Conservation (phyloP, 2,888 invertebrate species). For the Acanthosepion esculentum region DNA sequence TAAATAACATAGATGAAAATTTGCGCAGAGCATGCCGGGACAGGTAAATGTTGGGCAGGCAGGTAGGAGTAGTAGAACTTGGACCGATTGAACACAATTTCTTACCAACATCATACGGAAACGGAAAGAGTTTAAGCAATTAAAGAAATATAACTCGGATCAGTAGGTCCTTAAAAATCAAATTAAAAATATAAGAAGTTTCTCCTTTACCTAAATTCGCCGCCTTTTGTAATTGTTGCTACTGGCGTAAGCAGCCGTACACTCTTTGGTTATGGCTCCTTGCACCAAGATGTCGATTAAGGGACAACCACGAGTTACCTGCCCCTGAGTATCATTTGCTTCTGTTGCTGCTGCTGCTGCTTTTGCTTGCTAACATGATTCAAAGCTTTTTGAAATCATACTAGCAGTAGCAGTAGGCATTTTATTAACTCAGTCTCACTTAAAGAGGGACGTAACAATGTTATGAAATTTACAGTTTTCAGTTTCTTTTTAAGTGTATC, state of each 20-base stretch:
- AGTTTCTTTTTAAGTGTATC: too few relatives aligned
- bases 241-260: conserved; percentile 43
- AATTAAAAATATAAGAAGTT: conserved; percentile 42
- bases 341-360: conserved; percentile 20
- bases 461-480: too few relatives aligned
- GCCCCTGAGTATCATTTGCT: conserved; percentile 34
- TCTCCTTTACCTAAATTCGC: not conserved
- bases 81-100: conserved; percentile 35
- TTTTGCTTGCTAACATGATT: not conserved
- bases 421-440: not conserved
- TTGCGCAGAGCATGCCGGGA: conserved; percentile 43
- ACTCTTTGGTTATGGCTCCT: conserved; percentile 42
- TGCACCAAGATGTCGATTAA: conserved; percentile 42
- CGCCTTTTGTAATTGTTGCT: conserved; percentile 37
- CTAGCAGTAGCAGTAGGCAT: not conserved
- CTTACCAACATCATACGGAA: conserved; percentile 41
- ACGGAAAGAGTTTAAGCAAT: not conserved
- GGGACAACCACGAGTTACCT: conserved; percentile 42
- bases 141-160: not conserved
- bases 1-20: not conserved
- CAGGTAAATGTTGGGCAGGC: conserved; percentile 35
- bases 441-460: too few relatives aligned
- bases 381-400: not conserved
- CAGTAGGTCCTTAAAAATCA: conserved; percentile 42
- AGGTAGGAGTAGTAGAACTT: conserved; percentile 46